phyloP scores from a whole-genome alignment of 1,140 invertebrate genomes.

The Euura lappo region DNA sequence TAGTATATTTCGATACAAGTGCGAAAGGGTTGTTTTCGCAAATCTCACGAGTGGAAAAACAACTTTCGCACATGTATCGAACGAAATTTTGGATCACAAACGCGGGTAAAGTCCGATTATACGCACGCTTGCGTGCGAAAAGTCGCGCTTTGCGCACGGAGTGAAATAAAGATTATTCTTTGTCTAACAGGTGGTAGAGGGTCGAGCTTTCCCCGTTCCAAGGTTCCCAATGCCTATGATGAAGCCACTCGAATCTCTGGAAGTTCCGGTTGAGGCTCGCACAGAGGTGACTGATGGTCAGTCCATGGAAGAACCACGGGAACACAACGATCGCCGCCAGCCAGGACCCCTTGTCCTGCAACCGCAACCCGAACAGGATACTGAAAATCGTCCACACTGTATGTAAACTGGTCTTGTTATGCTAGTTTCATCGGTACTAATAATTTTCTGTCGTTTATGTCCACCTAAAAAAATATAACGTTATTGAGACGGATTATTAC shows the following conservation, averaged over 20 bases:
- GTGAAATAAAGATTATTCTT: not conserved
- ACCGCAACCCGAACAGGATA: conserved; percentile 38
- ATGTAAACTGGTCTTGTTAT: conserved; percentile 38
- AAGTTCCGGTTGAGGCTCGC: conserved; percentile 48
- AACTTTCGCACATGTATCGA: no score
- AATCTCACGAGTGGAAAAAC: no score
- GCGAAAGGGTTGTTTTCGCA: no score
- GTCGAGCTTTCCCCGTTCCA: conserved; percentile 45
- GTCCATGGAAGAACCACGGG: conserved; percentile 31
- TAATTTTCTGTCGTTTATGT: not conserved
- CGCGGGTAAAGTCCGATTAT: no score
- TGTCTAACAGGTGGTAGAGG: conserved; percentile 44
- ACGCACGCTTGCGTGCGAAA: no score
- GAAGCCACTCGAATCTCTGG: conserved; percentile 48
- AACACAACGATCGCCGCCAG: conserved; percentile 44
- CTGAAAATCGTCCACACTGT: conserved; percentile 67
- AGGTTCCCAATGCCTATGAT: conserved; percentile 42
- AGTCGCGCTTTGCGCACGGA: no score
- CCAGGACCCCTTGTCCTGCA: conserved; percentile 28
- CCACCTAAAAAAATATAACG: no score
- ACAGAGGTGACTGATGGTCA: conserved; percentile 44
- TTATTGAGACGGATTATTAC: no score
- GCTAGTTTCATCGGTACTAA: not conserved
- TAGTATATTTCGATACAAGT: no score
- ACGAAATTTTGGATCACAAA: no score